A percentile compares a stretch with the other conserved stretches of the same genome.
phyloP scores from a whole-genome alignment of 2,888 invertebrate species.

The Drosophila stalkeri region DNA sequence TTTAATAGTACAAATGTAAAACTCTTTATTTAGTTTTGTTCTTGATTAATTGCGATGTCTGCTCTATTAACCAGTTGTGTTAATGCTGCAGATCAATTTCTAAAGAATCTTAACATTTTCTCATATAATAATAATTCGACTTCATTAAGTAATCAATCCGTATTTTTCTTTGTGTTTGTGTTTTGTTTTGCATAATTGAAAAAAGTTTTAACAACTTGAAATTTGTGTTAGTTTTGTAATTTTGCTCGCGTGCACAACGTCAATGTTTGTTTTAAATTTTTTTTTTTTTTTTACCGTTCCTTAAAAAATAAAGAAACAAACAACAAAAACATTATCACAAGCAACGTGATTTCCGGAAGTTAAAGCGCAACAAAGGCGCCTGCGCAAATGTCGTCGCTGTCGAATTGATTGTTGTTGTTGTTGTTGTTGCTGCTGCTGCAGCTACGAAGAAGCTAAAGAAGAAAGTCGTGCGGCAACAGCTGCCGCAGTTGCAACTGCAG shows the following conservation, averaged over 20 bases:
- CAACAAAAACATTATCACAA: slow-evolving; percentile 64
- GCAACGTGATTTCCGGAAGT: slow-evolving; percentile 81
- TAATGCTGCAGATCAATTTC: too few species aligned
- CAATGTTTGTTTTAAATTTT: slow-evolving; percentile 22
- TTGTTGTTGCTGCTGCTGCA: slow-evolving; percentile 31
- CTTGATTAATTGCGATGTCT: neutral
- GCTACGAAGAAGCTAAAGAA: slow-evolving; percentile 54
- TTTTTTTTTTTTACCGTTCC: slow-evolving; percentile 47
- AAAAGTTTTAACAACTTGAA: slow-evolving; percentile 63
- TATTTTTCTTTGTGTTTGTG: neutral
- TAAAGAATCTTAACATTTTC: neutral
- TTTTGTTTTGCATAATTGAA: slow-evolving; percentile 59
- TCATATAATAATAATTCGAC: neutral
- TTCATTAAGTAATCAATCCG: neutral
- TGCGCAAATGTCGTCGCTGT: slow-evolving; percentile 73
- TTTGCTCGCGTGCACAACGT: slow-evolving; percentile 72
- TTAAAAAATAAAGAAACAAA: slow-evolving; percentile 29
- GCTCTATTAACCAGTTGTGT: too few species aligned
- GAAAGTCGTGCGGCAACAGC: slow-evolving; percentile 79
- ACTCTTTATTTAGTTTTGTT: neutral
- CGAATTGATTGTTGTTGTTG: slow-evolving; percentile 69
- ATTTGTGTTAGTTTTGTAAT: slow-evolving; percentile 69
- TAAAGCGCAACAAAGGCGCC: slow-evolving; percentile 71
- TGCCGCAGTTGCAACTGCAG: slow-evolving; percentile 52
- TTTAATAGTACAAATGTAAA: slow-evolving; percentile 7